Conservation (phyloP, 2,888 invertebrate genomes). For the Sarcophaga rosellei region DNA sequence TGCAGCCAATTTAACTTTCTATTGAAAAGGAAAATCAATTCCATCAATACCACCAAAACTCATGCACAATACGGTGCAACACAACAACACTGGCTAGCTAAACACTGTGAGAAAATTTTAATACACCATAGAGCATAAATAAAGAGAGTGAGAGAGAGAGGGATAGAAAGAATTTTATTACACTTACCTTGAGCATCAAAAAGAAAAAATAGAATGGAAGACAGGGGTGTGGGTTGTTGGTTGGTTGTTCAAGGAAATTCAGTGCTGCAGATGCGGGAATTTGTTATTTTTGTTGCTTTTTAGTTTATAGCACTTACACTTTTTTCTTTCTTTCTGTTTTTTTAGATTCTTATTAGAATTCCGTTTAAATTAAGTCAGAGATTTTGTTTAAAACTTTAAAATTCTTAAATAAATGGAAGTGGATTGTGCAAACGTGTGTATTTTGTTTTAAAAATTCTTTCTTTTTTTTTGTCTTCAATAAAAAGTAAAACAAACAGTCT, state of each 20-base stretch:
- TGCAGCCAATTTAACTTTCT: not conserved
- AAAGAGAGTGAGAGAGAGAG: too few relatives aligned
- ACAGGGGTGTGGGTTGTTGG: not conserved
- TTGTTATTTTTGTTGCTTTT: not conserved
- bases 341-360: too few relatives aligned
- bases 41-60: not conserved
- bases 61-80: not conserved
- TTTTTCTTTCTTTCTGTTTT: not conserved
- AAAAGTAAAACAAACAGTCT: not conserved
- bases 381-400: not conserved
- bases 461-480: not conserved
- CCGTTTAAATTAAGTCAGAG: not conserved
- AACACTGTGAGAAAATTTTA: not conserved
- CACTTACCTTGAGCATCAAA: not conserved
- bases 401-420: too few relatives aligned
- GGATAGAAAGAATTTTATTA: too few relatives aligned
- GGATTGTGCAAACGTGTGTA: too few relatives aligned
- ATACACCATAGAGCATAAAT: not conserved
- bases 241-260: not conserved
- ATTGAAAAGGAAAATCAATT: not conserved
- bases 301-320: not conserved
- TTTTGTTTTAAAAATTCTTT: too few relatives aligned
- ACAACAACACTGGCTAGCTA: not conserved
- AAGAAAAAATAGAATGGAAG: not conserved
- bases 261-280: not conserved